phyloP scores from a whole-genome alignment of 2,797 vertebrate species.

The Pangasius macronema region DNA sequence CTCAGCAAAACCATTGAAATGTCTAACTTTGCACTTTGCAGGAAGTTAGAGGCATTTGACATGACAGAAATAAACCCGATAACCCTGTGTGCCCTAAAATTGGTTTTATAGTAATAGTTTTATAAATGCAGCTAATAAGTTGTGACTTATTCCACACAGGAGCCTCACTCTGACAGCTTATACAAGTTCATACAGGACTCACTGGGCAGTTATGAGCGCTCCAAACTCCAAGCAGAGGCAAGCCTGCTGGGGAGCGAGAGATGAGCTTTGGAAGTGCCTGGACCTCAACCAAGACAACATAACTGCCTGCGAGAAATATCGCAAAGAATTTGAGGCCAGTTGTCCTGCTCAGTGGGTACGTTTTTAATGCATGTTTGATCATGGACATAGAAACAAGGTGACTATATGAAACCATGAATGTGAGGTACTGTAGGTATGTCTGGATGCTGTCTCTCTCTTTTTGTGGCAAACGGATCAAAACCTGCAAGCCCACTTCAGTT shows the following conservation, averaged over 20 bases:
- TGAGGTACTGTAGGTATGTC: background rate
- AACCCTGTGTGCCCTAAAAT: background rate
- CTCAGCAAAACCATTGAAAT: background rate
- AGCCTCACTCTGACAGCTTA: background rate
- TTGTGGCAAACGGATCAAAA: no score
- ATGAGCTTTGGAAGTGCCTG: conserved; percentile 87
- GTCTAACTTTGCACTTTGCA: background rate
- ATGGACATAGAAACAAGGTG: background rate
- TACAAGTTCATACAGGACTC: background rate
- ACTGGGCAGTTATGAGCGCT: conserved; percentile 79
- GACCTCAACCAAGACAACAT: conserved; percentile 75
- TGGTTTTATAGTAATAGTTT: background rate
- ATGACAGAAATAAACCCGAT: background rate
- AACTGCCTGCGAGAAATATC: conserved; percentile 73
- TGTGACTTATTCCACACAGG: background rate
- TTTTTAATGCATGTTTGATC: background rate
- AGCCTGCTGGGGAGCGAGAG: conserved; percentile 87
- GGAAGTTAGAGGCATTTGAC: background rate
- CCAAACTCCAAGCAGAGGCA: conserved; percentile 82
- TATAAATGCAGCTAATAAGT: background rate
- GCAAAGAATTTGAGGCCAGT: conserved; percentile 76
- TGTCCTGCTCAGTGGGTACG: conserved; percentile 92
- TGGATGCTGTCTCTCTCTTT: background rate
- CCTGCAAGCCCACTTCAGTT: no score
- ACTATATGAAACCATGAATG: background rate